These are phyloP conservation scores for Scaptomyza caliginosa DNA, from an alignment of 2,888 invertebrate species.

Conservation along the genomic window DNA sequence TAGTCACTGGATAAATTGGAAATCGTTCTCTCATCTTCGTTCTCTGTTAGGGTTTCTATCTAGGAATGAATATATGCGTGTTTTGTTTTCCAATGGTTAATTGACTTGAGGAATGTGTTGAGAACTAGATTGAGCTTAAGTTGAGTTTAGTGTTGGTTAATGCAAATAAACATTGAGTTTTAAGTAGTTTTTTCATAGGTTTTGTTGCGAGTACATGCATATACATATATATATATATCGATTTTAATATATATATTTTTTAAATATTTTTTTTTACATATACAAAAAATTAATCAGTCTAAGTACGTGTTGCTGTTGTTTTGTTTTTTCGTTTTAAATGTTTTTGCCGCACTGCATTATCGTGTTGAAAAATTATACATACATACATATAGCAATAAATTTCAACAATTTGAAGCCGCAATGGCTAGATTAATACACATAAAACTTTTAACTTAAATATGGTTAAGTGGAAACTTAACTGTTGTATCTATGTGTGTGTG, in stretches of 20 bases:
- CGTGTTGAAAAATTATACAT: conserved; percentile 25
- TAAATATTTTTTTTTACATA: conserved; percentile 55
- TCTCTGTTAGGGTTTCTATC: conserved; percentile 15
- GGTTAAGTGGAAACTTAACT: conserved; percentile 40
- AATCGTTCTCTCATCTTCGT: conserved; percentile 2
- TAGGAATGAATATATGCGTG: conserved; percentile 19
- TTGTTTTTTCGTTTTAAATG: conserved; percentile 11
- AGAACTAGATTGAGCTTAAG: conserved; percentile 3
- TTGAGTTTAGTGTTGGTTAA: conserved; percentile 15
- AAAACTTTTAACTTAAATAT: conserved; percentile 51
- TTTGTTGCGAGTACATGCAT: conserved; percentile 11
- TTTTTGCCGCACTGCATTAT: conserved; percentile 13
- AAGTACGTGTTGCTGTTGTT: conserved; percentile 63
- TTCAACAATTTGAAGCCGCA: conserved; percentile 29
- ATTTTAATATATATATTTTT: conserved; percentile 43
- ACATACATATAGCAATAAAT: conserved; percentile 11
- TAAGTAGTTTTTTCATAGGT: conserved; percentile 49
- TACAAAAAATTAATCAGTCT: conserved; percentile 80
- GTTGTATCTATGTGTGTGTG: conserved; percentile 27
- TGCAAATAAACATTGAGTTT: conserved; percentile 34
- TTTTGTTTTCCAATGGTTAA: conserved; percentile 26
- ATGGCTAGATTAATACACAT: conserved; percentile 34
- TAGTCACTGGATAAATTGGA: conserved; percentile 26
- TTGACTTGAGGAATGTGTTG: conserved; percentile 51
- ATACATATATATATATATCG: conserved; percentile 10